phyloP scores from a whole-genome alignment of 2,113 vertebrate species.

The Lynx canadensis region DNA sequence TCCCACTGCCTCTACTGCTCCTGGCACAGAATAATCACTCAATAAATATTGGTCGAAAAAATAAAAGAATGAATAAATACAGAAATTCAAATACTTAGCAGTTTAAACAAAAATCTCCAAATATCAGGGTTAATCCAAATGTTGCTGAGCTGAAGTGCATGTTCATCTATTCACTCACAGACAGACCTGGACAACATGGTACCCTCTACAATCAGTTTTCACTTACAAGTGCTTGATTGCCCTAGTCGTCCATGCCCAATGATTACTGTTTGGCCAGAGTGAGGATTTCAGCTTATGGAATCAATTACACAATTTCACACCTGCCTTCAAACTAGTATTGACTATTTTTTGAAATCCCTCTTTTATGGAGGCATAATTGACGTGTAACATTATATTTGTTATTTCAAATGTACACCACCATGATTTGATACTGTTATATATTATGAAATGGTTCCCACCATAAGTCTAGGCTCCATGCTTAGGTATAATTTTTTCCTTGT shows the following conservation, averaged over 20 bases:
- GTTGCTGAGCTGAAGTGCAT: background rate
- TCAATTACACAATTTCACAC: background rate
- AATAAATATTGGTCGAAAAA: background rate
- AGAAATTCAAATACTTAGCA: background rate
- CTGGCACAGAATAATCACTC: background rate
- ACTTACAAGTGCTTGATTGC: background rate
- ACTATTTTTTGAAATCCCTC: background rate
- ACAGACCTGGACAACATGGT: background rate
- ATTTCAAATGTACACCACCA: background rate
- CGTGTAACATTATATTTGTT: background rate
- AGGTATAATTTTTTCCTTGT: background rate
- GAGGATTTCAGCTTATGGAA: background rate
- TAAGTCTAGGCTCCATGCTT: background rate
- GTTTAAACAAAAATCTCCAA: background rate
- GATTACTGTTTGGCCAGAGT: background rate
- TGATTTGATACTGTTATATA: background rate
- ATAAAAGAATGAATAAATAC: background rate
- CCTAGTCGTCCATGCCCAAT: too few relatives aligned
- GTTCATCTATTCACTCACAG: background rate
- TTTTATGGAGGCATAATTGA: background rate
- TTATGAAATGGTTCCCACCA: background rate
- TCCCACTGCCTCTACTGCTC: accelerated
- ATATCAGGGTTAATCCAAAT: background rate
- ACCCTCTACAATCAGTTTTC: background rate
- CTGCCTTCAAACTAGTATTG: background rate